Evolutionary conservation across 2,888 invertebrate genomes (phyloP).

Genomic region (Proisotoma minuta): DNA sequence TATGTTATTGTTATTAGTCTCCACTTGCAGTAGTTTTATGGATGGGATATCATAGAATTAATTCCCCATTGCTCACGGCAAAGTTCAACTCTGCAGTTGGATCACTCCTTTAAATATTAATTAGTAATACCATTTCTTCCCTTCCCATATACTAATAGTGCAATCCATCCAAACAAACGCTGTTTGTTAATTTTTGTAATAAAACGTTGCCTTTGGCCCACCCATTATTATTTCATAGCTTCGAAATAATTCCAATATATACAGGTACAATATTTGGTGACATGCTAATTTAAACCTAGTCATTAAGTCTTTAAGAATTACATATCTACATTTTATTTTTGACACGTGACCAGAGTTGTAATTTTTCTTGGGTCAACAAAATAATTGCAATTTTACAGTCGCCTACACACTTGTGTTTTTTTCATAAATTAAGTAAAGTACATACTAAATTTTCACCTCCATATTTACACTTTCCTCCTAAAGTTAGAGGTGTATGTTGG

Average conservation of each 20-base stretch:
- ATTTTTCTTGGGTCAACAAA: slow-evolving; percentile 12
- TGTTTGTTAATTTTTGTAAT: no score
- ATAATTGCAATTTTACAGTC: background rate
- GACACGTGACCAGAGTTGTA: slow-evolving; percentile 26
- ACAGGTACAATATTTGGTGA: no score
- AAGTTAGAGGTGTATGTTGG: no score
- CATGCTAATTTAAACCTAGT: slow-evolving; percentile 18
- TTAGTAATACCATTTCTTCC: background rate
- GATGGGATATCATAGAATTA: background rate
- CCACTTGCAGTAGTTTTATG: background rate
- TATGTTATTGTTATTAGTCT: slow-evolving; percentile 4
- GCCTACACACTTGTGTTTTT: no score
- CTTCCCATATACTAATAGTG: background rate
- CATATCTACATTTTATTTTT: slow-evolving; percentile 26
- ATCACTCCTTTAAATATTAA: background rate
- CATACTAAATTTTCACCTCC: no score
- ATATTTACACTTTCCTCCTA: no score
- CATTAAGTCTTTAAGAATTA: slow-evolving; percentile 20
- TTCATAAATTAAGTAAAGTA: no score
- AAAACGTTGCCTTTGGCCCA: no score
- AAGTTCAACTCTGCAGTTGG: background rate
- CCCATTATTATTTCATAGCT: no score
- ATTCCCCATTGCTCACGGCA: background rate
- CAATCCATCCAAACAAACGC: background rate
- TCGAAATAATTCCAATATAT: slow-evolving; percentile 21